Evolutionary conservation across 2,888 invertebrate species (phyloP).

Genomic region (Coenonympha glycerion): DNA sequence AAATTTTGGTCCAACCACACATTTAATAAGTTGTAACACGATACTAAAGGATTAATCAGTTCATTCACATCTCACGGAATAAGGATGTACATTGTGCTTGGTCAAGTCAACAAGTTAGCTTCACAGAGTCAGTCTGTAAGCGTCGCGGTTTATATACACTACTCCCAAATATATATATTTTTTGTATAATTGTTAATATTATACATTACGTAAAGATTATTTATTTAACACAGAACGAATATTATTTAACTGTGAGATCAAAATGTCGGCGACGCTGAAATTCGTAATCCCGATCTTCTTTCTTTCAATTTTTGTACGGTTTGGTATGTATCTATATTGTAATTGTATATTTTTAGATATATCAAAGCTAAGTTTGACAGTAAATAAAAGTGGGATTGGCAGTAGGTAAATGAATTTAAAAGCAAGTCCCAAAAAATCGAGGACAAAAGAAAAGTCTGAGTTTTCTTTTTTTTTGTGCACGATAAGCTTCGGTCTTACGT

Average conservation of each 20-base stretch:
- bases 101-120: conserved; percentile 17
- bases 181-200: too few relatives aligned
- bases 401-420: too few relatives aligned
- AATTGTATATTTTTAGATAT: too few relatives aligned
- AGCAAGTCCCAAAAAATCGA: too few relatives aligned
- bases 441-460: too few relatives aligned
- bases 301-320: conserved; percentile 15
- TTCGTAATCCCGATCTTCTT: conserved; percentile 12
- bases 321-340: conserved; percentile 26
- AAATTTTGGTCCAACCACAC: background rate
- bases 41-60: conserved; percentile 13
- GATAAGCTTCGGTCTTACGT: too few relatives aligned
- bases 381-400: too few relatives aligned
- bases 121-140: conserved; percentile 14
- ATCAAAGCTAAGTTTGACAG: too few relatives aligned
- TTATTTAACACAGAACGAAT: background rate
- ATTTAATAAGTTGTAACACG: background rate
- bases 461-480: too few relatives aligned
- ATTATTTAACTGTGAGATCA: background rate
- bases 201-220: too few relatives aligned
- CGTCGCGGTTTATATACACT: conserved; percentile 12
- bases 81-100: conserved; percentile 32
- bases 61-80: conserved; percentile 30
- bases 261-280: conserved; percentile 21
- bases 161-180: background rate